Evolutionary conservation across 2,797 vertebrate genomes (phyloP), one percentile per base, ranked within the genome.

Genomic region (Amphiprion clarkii): DNA sequence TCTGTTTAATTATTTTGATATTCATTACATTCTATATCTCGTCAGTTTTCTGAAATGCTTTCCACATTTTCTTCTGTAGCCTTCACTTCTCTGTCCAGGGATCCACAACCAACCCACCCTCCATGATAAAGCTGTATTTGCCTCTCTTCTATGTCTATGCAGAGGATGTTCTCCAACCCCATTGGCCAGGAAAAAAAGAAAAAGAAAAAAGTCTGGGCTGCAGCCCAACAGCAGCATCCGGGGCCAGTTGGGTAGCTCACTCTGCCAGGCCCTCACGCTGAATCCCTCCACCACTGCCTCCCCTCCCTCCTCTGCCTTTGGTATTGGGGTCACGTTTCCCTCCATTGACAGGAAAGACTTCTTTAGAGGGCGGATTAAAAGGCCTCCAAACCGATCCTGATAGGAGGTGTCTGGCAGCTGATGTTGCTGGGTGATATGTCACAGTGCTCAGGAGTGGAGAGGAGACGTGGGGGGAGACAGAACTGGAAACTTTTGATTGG

Each of bases 351-450:
- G 86, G 84, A 85, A 90, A 80, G 87, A 85, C 87, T 91, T 92
- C 90, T 91, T 90, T 85, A 90, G 79, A 85, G 85, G 68, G 78
- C 63, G 73, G 87, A 91, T 93, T 89, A 92, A 92, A 93, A 93
- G 83, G 80, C 76, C 84, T 84, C 72, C 82, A 90, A 92, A 89
- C 73, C 54, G 75, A 85, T 86, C 61, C 76, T 92, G 88, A 92
- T 92, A 83, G 92, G 88, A 80, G 87, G 85, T 89, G 89, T 91
- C 89, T 91, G 85, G 84, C 82, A 74, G 85, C 82, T 83, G 88
- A 91, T 89, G 89, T 77, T 82, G 78, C 86, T 67, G 76, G 71
- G 75, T 69, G 87, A 90, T 86, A 84, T 89, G 88, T 90, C 86
- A 87, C 78, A 78, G 73, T 1, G n/a, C 63, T 76, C 78, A 61